phyloP scores from a whole-genome alignment of 2,113 vertebrate species.

The Ivindomyrus marchei region DNA sequence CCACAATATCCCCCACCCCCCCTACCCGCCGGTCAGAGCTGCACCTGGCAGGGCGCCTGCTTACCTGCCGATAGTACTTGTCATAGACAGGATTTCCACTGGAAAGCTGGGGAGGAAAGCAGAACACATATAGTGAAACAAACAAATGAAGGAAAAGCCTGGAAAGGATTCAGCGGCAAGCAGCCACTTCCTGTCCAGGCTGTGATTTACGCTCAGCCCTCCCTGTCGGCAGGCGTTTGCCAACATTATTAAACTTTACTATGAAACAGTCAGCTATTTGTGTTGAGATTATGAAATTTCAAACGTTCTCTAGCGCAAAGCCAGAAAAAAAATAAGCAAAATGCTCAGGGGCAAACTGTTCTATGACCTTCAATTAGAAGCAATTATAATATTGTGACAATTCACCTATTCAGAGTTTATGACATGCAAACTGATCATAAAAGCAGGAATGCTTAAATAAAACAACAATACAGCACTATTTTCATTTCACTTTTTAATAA shows the following conservation, averaged over 20 bases:
- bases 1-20: background rate
- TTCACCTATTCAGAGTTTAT: background rate
- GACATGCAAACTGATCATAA: background rate
- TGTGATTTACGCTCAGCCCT: background rate
- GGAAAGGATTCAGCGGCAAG: background rate
- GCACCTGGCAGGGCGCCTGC: slow-evolving; percentile 20
- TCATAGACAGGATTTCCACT: slow-evolving; percentile 52
- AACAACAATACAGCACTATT: background rate
- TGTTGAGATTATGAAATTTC: background rate
- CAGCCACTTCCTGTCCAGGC: background rate
- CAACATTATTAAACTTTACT: background rate
- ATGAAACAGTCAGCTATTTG: background rate
- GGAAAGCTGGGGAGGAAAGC: slow-evolving; percentile 69
- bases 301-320: background rate
- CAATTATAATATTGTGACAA: background rate
- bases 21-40: background rate
- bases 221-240: background rate
- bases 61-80: slow-evolving; percentile 67
- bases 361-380: background rate
- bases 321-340: background rate
- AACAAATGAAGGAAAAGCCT: slow-evolving; percentile 1
- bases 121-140: slow-evolving; percentile 1
- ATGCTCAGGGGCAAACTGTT: background rate
- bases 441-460: background rate
- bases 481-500: background rate